These are phyloP conservation scores for Thamnaconus septentrionalis DNA, from an alignment of 2,113 vertebrate genomes.

Conservation along the genomic window DNA sequence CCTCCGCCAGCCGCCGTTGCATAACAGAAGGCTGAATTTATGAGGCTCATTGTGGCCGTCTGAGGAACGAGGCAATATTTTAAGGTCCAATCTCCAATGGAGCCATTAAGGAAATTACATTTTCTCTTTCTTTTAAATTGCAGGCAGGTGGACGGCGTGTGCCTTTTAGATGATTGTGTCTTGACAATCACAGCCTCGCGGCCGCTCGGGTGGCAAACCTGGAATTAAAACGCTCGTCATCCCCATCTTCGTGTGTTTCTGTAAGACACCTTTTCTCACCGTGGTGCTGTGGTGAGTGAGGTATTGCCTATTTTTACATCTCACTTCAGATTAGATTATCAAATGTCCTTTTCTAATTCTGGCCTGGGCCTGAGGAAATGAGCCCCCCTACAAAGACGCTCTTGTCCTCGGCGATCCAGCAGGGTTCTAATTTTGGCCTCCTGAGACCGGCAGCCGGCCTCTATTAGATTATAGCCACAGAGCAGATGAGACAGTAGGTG, in stretches of 20 bases:
- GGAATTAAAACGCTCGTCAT: slow-evolving; percentile 11
- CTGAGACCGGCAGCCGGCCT: slow-evolving; percentile 62
- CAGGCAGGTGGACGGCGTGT: slow-evolving; percentile 13
- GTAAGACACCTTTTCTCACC: slow-evolving; percentile 17
- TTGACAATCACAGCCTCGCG: neutral
- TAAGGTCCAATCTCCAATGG: slow-evolving; percentile 40
- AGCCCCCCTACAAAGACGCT: slow-evolving; percentile 64
- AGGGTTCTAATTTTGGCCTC: slow-evolving; percentile 69
- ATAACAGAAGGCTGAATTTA: slow-evolving; percentile 43
- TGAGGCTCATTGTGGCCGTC: slow-evolving; percentile 13
- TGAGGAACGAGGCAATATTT: slow-evolving; percentile 18
- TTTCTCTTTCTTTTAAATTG: slow-evolving; percentile 14
- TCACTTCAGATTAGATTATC: slow-evolving; percentile 67
- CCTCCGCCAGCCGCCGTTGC: neutral
- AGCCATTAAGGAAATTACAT: slow-evolving; percentile 59
- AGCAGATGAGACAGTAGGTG: slow-evolving; percentile 73
- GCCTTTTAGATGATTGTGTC: slow-evolving; percentile 2
- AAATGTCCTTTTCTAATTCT: slow-evolving; percentile 61
- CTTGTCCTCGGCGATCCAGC: slow-evolving; percentile 64
- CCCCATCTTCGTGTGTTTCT: slow-evolving; percentile 1
- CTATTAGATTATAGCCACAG: slow-evolving; percentile 71
- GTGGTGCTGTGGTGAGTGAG: slow-evolving; percentile 9
- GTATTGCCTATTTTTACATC: slow-evolving; percentile 61
- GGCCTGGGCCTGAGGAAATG: slow-evolving; percentile 61
- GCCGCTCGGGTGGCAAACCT: too few species aligned